phyloP scores from a whole-genome alignment of 1,140 invertebrate genomes.

The Eumeta japonica region DNA sequence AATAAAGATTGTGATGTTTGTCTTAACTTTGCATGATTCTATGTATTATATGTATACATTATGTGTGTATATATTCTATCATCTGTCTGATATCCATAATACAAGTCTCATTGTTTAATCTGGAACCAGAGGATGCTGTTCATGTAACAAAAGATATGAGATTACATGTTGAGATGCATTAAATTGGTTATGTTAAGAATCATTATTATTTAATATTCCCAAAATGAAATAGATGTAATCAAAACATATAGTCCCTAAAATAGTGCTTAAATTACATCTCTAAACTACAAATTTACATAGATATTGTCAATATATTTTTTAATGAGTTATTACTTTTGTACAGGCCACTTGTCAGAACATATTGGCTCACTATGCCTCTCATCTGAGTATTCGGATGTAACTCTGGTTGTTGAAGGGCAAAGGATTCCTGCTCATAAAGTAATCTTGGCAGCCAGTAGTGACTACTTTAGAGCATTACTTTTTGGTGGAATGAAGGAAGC shows the following conservation, averaged over 20 bases:
- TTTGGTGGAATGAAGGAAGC: conserved; percentile 92
- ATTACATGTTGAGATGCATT: too few relatives aligned
- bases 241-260: neutral
- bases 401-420: conserved; percentile 81
- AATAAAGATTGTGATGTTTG: too few relatives aligned
- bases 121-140: too few relatives aligned
- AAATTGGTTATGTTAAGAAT: too few relatives aligned
- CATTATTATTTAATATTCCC: too few relatives aligned
- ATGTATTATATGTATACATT: too few relatives aligned
- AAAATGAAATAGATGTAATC: neutral
- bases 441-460: conserved; percentile 88
- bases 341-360: conserved; percentile 69
- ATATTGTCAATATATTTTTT: conserved; percentile 5
- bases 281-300: conserved; percentile 1
- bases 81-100: too few relatives aligned
- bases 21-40: too few relatives aligned
- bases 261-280: neutral
- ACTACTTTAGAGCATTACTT: conserved; percentile 90
- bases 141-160: too few relatives aligned
- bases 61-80: too few relatives aligned
- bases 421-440: conserved; percentile 80
- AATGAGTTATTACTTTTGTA: conserved; percentile 7
- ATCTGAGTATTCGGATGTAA: conserved; percentile 89
- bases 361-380: conserved; percentile 81
- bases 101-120: too few relatives aligned